Base-by-base conservation (phyloP, 2,888 invertebrate species). In the Apoda limacodes region DNA sequence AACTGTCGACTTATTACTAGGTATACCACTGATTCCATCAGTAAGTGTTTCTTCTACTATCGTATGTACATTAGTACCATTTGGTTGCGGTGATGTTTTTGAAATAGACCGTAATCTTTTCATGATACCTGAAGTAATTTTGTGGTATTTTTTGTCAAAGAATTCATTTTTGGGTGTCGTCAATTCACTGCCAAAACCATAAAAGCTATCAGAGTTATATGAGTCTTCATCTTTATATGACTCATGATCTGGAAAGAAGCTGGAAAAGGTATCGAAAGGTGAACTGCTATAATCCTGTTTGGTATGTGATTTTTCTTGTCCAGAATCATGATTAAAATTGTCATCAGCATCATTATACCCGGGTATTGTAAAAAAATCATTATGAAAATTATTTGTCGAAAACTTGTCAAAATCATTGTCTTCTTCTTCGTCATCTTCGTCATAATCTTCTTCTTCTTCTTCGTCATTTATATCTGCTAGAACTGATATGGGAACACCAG, bases 141-240 rank as follows among this genome's bases (percentile, higher is more conserved):
- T 65, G 40, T 75, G 61, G 46, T 63, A 82, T 44, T 78, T 82
- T 42, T 78, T 67, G 47, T 85, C 85, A 39, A 84, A 84, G 40
- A 68, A 70, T 31, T 74, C 69, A 29, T 80, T 71, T 51, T 67
- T 74, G 9, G 83, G 83, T n/a, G 84, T 85, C 6, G 84, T 84
- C 20, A 83, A 48, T 32, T 75, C 75, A 17, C 52, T 52, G 32
- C 64, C 61, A 34, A 74, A 76, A 39, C 74, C 61, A 22, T 74
- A 74, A 42, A 63, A 76, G 41, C 57, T 66, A 22, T 64, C 59
- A 9, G 67, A 56, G 52, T 71, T 72, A 37, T 60, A 75, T 9
- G 65, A 52, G 25, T 44, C 39, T 10, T 52, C 50, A 15, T 66
- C 61, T 41, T 58, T 61, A 15, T n/a, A n/a, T n/a, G n/a, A n/a